phyloP scores from a whole-genome alignment of 2,888 invertebrate species.

The Euplagia quadripunctaria region DNA sequence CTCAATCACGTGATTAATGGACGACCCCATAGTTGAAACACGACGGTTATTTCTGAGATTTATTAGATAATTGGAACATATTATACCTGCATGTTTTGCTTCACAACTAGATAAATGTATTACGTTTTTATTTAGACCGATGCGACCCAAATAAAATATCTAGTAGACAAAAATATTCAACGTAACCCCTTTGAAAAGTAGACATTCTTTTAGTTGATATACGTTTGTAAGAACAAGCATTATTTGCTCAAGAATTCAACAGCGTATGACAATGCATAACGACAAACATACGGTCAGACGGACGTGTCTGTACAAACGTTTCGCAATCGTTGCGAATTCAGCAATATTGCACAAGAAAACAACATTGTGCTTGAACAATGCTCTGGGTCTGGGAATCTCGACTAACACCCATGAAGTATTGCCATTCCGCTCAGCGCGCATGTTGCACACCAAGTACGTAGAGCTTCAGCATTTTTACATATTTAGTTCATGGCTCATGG shows the following conservation, averaged over 20 bases:
- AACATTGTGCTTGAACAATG: conserved; percentile 82
- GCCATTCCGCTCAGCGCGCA: conserved; percentile 44
- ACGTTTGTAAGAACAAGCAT: conserved; percentile 36
- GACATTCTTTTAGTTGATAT: conserved; percentile 28
- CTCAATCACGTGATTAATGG: no score
- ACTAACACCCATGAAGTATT: conserved; percentile 64
- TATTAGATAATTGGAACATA: background rate
- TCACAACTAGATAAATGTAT: background rate
- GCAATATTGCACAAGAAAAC: conserved; percentile 82
- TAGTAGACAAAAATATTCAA: background rate
- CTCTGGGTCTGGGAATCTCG: conserved; percentile 72
- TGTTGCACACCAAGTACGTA: conserved; percentile 32
- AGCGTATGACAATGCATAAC: conserved; percentile 69
- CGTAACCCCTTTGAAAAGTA: conserved; percentile 25
- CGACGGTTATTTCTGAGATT: background rate
- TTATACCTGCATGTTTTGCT: background rate
- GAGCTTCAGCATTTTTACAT: conserved; percentile 11
- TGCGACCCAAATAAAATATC: background rate
- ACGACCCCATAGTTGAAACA: no score
- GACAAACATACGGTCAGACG: conserved; percentile 68
- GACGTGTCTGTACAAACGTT: conserved; percentile 73
- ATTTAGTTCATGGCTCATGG: background rate
- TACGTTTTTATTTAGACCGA: conserved; percentile 1
- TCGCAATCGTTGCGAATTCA: conserved; percentile 80
- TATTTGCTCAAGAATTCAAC: conserved; percentile 61